phyloP scores from a whole-genome alignment of 2,888 invertebrate genomes.

The Merodon equestris region DNA sequence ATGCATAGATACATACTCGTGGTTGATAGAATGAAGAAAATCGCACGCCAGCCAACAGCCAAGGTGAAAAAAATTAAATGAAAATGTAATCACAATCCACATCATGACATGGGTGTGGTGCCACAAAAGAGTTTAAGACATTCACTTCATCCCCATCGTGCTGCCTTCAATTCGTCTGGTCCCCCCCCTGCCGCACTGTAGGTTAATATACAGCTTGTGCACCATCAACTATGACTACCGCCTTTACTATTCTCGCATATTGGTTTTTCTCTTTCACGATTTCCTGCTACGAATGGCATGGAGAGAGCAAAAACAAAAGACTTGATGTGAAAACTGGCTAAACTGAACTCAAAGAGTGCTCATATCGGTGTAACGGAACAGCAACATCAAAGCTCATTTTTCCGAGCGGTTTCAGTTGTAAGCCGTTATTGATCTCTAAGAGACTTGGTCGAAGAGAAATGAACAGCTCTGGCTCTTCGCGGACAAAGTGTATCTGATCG shows the following conservation, averaged over 20 bases:
- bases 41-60: conserved; percentile 69
- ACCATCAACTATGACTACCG: conserved; percentile 40
- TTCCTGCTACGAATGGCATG: conserved; percentile 20
- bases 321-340: conserved; percentile 47
- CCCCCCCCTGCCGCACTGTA: conserved; percentile 30
- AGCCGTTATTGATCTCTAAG: conserved; percentile 60
- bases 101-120: conserved; percentile 69
- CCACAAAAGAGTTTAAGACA: conserved; percentile 66
- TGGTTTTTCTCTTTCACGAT: conserved; percentile 47
- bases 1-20: conserved; percentile 17
- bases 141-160: conserved; percentile 67
- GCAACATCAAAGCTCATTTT: conserved; percentile 49
- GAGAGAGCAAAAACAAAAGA: conserved; percentile 63
- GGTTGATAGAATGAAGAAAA: conserved; percentile 63
- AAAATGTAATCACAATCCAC: conserved; percentile 69
- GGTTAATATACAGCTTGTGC: neutral
- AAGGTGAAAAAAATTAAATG: conserved; percentile 69
- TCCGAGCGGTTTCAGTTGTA: conserved; percentile 47
- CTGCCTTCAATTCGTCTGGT: conserved; percentile 9
- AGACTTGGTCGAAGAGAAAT: conserved; percentile 7
- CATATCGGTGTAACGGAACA: conserved; percentile 47
- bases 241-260: conserved; percentile 39
- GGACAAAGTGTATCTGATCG: neutral
- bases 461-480: conserved; percentile 8
- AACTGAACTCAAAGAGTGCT: conserved; percentile 9